Conservation (phyloP, 2,113 vertebrate genomes). For the Microtus richardsoni region DNA sequence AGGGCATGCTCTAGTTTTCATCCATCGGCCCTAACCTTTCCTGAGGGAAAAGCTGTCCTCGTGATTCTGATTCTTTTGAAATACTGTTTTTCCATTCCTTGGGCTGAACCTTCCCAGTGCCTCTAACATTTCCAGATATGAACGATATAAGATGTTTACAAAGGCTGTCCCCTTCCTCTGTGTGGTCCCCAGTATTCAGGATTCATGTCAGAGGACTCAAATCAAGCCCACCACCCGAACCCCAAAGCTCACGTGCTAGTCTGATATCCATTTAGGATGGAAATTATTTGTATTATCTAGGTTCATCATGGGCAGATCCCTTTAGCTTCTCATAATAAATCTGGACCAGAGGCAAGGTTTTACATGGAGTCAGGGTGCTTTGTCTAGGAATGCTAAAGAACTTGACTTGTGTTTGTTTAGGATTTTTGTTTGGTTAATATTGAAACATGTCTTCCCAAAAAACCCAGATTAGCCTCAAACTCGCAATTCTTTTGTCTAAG, state of each 20-base stretch:
- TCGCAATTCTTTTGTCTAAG: background rate
- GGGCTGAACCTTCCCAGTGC: background rate
- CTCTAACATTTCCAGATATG: background rate
- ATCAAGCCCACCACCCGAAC: background rate
- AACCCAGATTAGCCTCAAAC: background rate
- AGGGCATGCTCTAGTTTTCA: background rate
- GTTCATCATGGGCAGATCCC: background rate
- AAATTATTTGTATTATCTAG: background rate
- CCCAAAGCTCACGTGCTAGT: background rate
- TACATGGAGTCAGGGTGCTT: background rate
- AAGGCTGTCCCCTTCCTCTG: background rate
- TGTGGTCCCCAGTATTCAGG: background rate
- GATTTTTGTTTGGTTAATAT: background rate
- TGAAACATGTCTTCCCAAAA: background rate
- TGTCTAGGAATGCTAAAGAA: background rate
- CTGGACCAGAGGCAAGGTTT: background rate
- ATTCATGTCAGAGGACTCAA: background rate
- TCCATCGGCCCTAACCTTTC: background rate
- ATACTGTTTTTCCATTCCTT: conserved; percentile 1
- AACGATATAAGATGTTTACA: background rate
- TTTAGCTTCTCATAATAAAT: background rate
- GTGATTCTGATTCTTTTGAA: background rate
- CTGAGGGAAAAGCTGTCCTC: background rate
- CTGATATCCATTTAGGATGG: background rate
- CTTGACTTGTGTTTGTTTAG: background rate